Evolutionary conservation across 2,797 vertebrate species (phyloP).

Genomic region (Molossus molossus): DNA sequence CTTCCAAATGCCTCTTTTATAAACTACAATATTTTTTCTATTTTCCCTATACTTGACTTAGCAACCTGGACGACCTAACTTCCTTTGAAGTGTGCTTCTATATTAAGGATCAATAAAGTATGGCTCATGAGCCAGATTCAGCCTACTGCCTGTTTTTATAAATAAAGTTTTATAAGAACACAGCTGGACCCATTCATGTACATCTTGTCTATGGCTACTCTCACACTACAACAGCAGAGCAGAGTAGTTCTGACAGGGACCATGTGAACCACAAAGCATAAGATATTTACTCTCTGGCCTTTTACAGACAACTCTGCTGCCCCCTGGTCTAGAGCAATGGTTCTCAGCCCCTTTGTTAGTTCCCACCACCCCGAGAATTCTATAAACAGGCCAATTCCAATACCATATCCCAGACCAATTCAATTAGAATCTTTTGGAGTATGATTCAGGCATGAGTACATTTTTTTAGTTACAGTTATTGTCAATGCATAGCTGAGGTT

Average conservation of each 20-base stretch:
- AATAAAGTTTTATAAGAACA: conserved; percentile 43
- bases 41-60: conserved; percentile 27
- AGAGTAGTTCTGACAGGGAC: background rate
- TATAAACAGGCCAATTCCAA: conserved; percentile 31
- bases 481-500: background rate
- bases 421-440: conserved; percentile 48
- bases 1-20: conserved; percentile 49
- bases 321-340: background rate
- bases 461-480: conserved; percentile 45
- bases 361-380: background rate
- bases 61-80: background rate
- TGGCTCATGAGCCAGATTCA: background rate
- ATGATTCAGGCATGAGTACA: conserved; percentile 4
- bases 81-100: background rate
- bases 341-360: background rate
- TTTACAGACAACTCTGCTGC: background rate
- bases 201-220: background rate
- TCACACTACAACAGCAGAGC: background rate
- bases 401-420: background rate
- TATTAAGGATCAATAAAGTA: background rate
- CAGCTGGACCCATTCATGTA: background rate
- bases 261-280: background rate
- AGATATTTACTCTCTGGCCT: background rate
- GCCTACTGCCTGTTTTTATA: background rate
- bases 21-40: conserved; percentile 5